Base-by-base conservation (phyloP, 2,888 invertebrate species). In the Phasia obesa region DNA sequence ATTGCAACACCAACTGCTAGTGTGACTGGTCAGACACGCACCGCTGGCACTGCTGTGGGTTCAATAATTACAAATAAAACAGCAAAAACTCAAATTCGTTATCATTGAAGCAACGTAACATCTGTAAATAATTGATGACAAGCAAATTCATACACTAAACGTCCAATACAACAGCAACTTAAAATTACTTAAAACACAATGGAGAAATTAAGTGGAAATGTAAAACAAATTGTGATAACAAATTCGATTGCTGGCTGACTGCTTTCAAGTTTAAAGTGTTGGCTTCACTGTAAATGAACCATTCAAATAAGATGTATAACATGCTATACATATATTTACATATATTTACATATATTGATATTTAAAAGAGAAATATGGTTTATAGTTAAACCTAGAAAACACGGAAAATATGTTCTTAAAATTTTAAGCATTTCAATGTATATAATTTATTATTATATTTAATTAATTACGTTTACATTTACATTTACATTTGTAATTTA, bases 31-130 rank as follows among this genome's bases (percentile, higher is more conserved):
- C 75, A 70, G 6, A 23, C 65, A 31, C 82, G 74, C 4, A 17
- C 62, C 0, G 13, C 64, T 44, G 60, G 38, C 15, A 17, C 17
- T 53, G 11, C 19, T 19, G 19, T 51, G 15, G 67, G 35, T 38
- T 25, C 65, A 69, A 59, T 85, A 78, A 71, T 77, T 79, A 53
- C 79, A 81, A 71, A 27, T 73, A 83, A 71, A 78, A 38, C 81
- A 74, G 49, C 86, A 84, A 74, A 86, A 75, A 81, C 71, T 4
- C 83, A 83, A 71, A 76, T 83, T 11, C 85, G 85, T 78, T 75
- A 86, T 78, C 79, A 81, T 51, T 83, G 55, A 74, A 67, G 73
- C 1, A 13, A 57, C 5, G 35, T 5, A 31, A 4, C 31, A 60
- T 69, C 21, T 35, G 59, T 73, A 49, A 65, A 67, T 35, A 51